These are phyloP conservation scores for Pan paniscus DNA, from an alignment of 2,113 vertebrate genomes.

Conservation along the genomic window DNA sequence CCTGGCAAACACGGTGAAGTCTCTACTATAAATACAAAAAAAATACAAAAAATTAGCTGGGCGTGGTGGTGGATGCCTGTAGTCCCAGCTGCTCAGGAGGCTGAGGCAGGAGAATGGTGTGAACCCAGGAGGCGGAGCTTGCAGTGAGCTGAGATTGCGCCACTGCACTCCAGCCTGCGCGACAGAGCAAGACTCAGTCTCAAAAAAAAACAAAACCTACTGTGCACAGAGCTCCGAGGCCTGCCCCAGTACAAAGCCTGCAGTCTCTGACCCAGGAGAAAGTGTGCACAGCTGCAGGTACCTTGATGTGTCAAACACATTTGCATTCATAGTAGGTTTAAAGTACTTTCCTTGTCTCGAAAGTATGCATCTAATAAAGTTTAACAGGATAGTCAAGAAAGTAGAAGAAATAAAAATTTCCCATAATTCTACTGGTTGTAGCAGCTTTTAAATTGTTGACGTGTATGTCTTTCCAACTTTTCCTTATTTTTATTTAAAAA, in stretches of 20 bases:
- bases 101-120: too few relatives aligned
- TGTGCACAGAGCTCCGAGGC: neutral
- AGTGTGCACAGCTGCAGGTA: neutral
- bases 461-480: neutral
- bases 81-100: too few relatives aligned
- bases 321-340: neutral
- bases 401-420: neutral
- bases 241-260: neutral
- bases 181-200: too few relatives aligned
- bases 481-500: neutral
- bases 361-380: neutral
- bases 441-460: neutral
- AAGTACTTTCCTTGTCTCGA: neutral
- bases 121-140: too few relatives aligned
- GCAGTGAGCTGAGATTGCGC: too few relatives aligned
- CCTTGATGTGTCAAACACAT: fast-evolving
- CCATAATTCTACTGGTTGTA: neutral
- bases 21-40: too few relatives aligned
- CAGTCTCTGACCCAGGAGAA: neutral
- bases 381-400: neutral
- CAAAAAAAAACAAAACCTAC: too few relatives aligned
- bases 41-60: too few relatives aligned
- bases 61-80: too few relatives aligned
- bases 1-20: too few relatives aligned
- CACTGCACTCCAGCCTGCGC: too few relatives aligned